Evolutionary conservation across 1,140 invertebrate genomes (phyloP).

Genomic region (Halictus rubicundus): DNA sequence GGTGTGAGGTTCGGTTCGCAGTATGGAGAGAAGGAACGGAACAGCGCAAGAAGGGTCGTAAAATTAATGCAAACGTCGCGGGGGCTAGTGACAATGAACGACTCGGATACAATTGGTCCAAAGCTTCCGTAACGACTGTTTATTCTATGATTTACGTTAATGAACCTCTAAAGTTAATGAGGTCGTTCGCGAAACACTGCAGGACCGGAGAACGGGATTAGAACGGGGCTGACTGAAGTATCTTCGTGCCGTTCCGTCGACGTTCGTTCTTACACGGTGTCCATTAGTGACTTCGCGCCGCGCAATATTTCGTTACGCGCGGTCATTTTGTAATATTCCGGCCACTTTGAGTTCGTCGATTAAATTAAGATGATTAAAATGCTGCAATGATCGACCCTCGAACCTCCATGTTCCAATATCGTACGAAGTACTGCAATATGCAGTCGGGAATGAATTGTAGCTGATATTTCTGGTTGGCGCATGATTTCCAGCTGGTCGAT

Average conservation of each 20-base stretch:
- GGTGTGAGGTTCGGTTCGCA: not conserved
- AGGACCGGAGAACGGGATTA: slow-evolving; percentile 14
- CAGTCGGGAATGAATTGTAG: not conserved
- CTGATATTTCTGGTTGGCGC: not conserved
- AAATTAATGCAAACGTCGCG: slow-evolving; percentile 31
- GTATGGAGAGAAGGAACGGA: not conserved
- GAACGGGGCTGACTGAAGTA: not conserved
- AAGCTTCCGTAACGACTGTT: slow-evolving; percentile 9
- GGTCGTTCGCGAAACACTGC: slow-evolving; percentile 25
- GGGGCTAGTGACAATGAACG: not conserved
- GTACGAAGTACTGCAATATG: too few species aligned
- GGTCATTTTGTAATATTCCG: not conserved
- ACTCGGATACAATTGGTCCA: slow-evolving; percentile 15
- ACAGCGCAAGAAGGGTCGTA: not conserved
- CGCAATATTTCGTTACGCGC: slow-evolving; percentile 18
- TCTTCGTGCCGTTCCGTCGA: slow-evolving; percentile 23
- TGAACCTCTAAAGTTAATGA: slow-evolving; percentile 39
- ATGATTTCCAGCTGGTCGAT: not conserved
- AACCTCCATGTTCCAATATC: too few species aligned
- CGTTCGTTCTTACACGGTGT: not conserved
- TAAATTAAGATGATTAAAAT: slow-evolving; percentile 1
- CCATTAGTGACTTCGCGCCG: slow-evolving; percentile 9
- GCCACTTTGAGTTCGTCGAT: not conserved
- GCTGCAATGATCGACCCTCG: too few species aligned
- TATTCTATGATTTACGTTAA: slow-evolving; percentile 45